Evolutionary conservation across 2,797 vertebrate genomes (phyloP).

Genomic region (Sebastes itinus): DNA sequence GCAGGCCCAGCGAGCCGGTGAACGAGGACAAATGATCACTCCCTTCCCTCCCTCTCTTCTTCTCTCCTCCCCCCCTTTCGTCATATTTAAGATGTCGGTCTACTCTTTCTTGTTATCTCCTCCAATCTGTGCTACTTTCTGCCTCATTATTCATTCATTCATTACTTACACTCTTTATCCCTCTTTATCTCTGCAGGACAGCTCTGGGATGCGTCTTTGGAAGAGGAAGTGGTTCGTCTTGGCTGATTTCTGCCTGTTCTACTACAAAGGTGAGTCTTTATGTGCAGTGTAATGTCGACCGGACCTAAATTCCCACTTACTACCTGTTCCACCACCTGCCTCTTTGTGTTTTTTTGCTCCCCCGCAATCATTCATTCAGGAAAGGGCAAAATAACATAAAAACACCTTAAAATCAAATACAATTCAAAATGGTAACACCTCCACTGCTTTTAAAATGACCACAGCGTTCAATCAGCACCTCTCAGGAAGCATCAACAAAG

Average conservation of each 20-base stretch:
- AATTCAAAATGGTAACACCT: neutral
- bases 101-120: constrained; percentile 7
- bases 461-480: neutral
- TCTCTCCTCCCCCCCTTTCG: neutral
- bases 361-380: neutral
- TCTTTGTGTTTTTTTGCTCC: neutral
- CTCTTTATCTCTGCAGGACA: constrained; percentile 85
- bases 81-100: neutral
- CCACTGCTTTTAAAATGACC: neutral
- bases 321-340: neutral
- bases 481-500: neutral
- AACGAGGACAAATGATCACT: constrained; percentile 50
- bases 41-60: constrained; percentile 3
- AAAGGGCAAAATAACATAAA: neutral
- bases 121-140: neutral
- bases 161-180: constrained; percentile 5
- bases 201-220: constrained; percentile 96
- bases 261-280: constrained; percentile 92
- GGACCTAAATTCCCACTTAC: neutral
- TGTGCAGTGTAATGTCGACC: neutral
- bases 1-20: constrained; percentile 17
- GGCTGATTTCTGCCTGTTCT: constrained; percentile 95
- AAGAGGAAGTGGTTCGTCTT: constrained; percentile 97
- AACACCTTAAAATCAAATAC: neutral
- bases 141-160: constrained; percentile 10